A percentile compares a stretch with the other conserved stretches of the same genome.
Conservation (phyloP, 2,888 invertebrate genomes). For the Mythimna impura region DNA sequence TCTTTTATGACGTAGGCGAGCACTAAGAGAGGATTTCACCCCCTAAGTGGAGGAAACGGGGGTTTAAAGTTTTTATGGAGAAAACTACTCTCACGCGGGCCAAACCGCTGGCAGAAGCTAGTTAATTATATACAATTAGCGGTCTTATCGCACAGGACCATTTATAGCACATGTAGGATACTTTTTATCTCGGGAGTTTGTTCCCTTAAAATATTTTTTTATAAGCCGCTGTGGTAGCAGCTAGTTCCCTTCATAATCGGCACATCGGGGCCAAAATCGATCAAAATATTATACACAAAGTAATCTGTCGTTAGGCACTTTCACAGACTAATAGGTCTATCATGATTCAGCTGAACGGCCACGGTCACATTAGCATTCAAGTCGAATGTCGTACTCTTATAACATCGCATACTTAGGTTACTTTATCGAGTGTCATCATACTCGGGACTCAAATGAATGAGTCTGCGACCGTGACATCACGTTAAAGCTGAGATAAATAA, state of each 20-base stretch:
- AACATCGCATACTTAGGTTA: constrained; percentile 29
- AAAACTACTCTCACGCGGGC: too few species aligned
- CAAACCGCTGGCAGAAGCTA: too few species aligned
- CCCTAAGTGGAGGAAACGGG: too few species aligned
- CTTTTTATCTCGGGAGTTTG: too few species aligned
- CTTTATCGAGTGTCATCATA: constrained; percentile 54
- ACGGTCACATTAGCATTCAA: constrained; percentile 30
- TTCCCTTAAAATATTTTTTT: too few species aligned
- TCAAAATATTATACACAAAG: background rate
- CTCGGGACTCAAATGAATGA: constrained; percentile 52
- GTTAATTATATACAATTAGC: too few species aligned
- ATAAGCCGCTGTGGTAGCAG: too few species aligned
- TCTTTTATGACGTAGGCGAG: too few species aligned
- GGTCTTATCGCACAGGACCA: too few species aligned
- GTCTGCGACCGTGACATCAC: constrained; percentile 51
- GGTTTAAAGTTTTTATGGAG: too few species aligned
- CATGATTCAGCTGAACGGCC: constrained; percentile 19
- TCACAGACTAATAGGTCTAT: constrained; percentile 10
- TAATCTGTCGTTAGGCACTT: constrained; percentile 5
- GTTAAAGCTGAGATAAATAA: constrained; percentile 39
- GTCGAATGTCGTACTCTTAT: constrained; percentile 24
- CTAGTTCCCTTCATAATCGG: constrained; percentile 4
- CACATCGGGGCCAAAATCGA: background rate
- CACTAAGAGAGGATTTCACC: too few species aligned
- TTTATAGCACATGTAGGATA: too few species aligned